A percentile compares a stretch with the other conserved stretches of the same genome.
Evolutionary conservation across 2,888 invertebrate genomes (phyloP).

Genomic region (Nineta flava): DNA sequence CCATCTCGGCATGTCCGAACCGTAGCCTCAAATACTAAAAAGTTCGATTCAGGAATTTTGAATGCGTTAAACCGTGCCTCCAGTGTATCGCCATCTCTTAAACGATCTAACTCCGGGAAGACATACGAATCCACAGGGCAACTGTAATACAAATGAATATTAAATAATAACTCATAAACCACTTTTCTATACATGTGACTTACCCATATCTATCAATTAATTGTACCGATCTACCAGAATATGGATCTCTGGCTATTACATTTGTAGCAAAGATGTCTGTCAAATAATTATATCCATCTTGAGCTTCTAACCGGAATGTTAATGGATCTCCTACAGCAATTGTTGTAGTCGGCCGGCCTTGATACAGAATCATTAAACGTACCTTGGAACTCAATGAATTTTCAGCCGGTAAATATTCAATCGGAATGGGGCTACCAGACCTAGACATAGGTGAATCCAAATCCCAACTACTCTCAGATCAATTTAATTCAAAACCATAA

Average conservation of each 20-base stretch:
- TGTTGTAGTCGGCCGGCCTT: constrained; percentile 81
- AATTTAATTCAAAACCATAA: constrained; percentile 18
- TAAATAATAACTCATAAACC: neutral
- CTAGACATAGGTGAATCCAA: constrained; percentile 38
- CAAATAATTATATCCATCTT: constrained; percentile 75
- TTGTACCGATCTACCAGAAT: constrained; percentile 78
- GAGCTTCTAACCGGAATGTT: constrained; percentile 75
- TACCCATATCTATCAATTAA: constrained; percentile 81
- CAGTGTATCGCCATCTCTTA: constrained; percentile 69
- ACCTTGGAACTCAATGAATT: constrained; percentile 82
- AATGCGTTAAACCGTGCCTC: constrained; percentile 88
- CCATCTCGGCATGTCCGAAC: constrained; percentile 78
- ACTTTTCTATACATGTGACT: constrained; percentile 14
- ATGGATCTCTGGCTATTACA: constrained; percentile 83
- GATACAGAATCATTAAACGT: constrained; percentile 69
- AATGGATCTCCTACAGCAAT: constrained; percentile 86
- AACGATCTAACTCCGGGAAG: constrained; percentile 77
- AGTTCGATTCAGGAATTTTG: constrained; percentile 88
- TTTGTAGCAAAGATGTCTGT: constrained; percentile 87
- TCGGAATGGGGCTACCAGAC: constrained; percentile 82
- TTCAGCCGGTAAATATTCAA: constrained; percentile 82
- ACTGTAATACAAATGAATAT: constrained; percentile 29
- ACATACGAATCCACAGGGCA: constrained; percentile 86
- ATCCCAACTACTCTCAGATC: constrained; percentile 34
- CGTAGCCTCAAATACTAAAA: constrained; percentile 83